These are phyloP conservation scores for Trichogramma pretiosum DNA, from an alignment of 1,140 invertebrate species.

Conservation along the genomic window DNA sequence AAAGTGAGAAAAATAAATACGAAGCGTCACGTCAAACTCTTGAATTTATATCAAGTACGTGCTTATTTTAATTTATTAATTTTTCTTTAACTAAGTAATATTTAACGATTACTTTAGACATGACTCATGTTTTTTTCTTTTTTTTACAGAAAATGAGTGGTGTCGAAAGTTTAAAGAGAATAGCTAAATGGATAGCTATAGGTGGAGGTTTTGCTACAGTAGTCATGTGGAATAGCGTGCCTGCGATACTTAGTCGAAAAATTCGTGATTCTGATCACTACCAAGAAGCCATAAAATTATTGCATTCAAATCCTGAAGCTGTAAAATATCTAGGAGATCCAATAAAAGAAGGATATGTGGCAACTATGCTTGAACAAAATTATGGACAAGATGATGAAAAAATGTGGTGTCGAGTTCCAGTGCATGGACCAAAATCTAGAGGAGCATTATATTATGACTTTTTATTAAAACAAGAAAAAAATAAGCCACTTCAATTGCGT, in stretches of 20 bases:
- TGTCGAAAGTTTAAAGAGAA: background rate
- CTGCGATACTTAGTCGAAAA: background rate
- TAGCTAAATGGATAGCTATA: constrained; percentile 1
- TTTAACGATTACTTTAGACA: too few species aligned
- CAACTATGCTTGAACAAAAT: background rate
- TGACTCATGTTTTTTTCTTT: too few species aligned
- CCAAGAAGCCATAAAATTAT: constrained; percentile 17
- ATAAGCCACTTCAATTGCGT: constrained; percentile 7
- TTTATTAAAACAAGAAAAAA: background rate
- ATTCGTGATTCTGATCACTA: constrained; percentile 11
- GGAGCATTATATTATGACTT: constrained; percentile 24
- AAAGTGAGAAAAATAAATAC: too few species aligned
- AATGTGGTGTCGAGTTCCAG: constrained; percentile 19
- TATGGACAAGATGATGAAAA: constrained; percentile 15
- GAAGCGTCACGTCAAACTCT: too few species aligned
- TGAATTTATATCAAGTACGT: too few species aligned
- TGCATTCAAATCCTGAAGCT: constrained; percentile 19
- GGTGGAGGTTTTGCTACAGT: background rate
- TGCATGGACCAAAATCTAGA: constrained; percentile 21
- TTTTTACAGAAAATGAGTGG: background rate
- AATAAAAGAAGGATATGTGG: constrained; percentile 18
- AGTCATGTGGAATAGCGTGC: constrained; percentile 3
- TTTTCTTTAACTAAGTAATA: background rate
- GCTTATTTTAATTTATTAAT: background rate
- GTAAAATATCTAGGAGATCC: constrained; percentile 27